Percentiles rank a stretch among this genome's conserved stretches.
Conservation (phyloP, 2,113 vertebrate species). For the Dunckerocampus dactyliophorus region DNA sequence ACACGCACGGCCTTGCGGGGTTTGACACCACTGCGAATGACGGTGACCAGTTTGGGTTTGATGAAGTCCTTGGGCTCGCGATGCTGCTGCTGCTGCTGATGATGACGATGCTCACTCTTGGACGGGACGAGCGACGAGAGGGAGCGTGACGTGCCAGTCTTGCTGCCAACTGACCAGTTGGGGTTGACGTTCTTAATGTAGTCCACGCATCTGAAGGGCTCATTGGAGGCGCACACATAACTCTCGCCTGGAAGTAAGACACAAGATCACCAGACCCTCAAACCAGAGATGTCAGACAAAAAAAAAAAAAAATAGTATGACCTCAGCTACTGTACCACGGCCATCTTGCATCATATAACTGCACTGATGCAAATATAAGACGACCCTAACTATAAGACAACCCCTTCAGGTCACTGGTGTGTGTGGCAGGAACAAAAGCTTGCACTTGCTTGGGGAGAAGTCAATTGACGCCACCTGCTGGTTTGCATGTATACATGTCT, state of each 20-base stretch:
- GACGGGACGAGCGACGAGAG: conserved; percentile 73
- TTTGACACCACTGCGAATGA: conserved; percentile 94
- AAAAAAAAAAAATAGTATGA: neutral
- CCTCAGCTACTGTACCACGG: too few species aligned
- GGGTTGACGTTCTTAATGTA: conserved; percentile 95
- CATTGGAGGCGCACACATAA: conserved; percentile 96
- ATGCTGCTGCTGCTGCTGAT: conserved; percentile 3
- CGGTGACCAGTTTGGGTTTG: conserved; percentile 94
- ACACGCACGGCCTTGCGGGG: conserved; percentile 94
- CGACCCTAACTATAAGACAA: too few species aligned
- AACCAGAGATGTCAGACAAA: neutral
- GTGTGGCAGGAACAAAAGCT: too few species aligned
- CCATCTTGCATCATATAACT: too few species aligned
- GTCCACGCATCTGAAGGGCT: conserved; percentile 88
- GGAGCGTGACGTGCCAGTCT: conserved; percentile 77
- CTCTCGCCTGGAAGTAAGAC: conserved; percentile 83
- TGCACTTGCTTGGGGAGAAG: too few species aligned
- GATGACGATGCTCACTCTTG: conserved; percentile 74
- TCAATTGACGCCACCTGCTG: too few species aligned
- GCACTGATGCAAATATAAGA: too few species aligned
- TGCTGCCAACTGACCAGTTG: conserved; percentile 93
- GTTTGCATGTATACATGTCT: too few species aligned
- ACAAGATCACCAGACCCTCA: neutral
- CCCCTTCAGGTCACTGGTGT: too few species aligned
- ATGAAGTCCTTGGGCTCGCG: conserved; percentile 91